Conservation (phyloP, 2,113 vertebrate genomes). For the Pipra filicauda region DNA sequence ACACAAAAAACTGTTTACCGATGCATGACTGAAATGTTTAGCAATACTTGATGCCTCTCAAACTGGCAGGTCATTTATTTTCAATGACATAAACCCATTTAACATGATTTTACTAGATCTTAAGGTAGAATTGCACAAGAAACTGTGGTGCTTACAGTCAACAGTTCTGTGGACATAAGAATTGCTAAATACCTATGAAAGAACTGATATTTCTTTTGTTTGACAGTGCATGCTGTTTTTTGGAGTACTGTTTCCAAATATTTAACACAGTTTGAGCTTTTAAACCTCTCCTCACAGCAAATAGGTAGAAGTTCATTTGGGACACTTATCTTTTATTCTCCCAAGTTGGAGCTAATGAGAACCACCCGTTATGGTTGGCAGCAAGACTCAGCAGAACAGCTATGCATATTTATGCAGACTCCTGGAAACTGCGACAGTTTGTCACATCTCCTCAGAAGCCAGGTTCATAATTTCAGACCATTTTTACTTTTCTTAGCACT, state of each 20-base stretch:
- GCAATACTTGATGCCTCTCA: background rate
- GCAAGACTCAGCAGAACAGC: background rate
- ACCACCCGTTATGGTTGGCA: background rate
- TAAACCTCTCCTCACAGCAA: background rate
- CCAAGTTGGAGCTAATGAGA: conserved; percentile 9
- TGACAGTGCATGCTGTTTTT: background rate
- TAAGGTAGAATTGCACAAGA: background rate
- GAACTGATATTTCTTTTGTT: background rate
- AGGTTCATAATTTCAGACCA: background rate
- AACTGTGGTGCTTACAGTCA: background rate
- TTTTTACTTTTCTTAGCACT: background rate
- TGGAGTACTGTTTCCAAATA: background rate
- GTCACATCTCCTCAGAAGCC: background rate
- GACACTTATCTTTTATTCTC: background rate
- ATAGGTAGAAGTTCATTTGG: background rate
- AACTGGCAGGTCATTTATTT: background rate
- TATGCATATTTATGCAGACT: conserved; percentile 19
- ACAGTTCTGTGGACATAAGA: background rate
- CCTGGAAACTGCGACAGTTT: background rate
- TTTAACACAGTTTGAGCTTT: background rate
- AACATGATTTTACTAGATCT: background rate
- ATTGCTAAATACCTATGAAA: background rate
- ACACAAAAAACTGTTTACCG: background rate
- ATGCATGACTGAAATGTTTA: background rate
- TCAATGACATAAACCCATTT: background rate